These are phyloP conservation scores for Lepus americanus DNA, from an alignment of 2,113 vertebrate genomes.

Conservation along the genomic window DNA sequence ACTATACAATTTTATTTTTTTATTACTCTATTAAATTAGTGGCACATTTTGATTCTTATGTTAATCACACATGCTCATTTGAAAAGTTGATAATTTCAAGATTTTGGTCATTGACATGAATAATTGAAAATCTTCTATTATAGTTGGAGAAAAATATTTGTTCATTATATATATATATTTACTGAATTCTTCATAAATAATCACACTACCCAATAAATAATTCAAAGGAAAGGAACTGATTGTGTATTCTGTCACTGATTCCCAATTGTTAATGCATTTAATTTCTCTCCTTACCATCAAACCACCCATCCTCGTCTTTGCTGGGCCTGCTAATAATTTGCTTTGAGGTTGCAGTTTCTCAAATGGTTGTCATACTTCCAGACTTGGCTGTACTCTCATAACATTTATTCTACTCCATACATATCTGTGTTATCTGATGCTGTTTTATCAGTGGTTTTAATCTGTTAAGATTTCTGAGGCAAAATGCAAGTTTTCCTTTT, in stretches of 20 bases:
- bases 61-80: not conserved
- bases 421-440: not conserved
- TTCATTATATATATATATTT: not conserved
- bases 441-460: not conserved
- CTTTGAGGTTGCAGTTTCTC: too few species aligned
- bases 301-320: too few species aligned
- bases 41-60: constrained; percentile 52
- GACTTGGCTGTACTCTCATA: not conserved
- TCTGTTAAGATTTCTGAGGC: not conserved
- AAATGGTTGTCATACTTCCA: not conserved
- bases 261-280: not conserved
- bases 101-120: not conserved
- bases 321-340: not conserved
- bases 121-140: not conserved
- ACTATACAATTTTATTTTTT: not conserved
- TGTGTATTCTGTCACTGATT: not conserved
- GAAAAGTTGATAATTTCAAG: not conserved
- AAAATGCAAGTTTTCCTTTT: not conserved
- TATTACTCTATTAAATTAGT: constrained; percentile 42
- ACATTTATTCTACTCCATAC: not conserved
- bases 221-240: not conserved
- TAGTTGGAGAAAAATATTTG: not conserved
- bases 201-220: not conserved
- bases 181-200: not conserved
- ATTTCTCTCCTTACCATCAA: not conserved